Evolutionary conservation across 2,113 vertebrate genomes (phyloP).

Genomic region (Mustelus asterias): DNA sequence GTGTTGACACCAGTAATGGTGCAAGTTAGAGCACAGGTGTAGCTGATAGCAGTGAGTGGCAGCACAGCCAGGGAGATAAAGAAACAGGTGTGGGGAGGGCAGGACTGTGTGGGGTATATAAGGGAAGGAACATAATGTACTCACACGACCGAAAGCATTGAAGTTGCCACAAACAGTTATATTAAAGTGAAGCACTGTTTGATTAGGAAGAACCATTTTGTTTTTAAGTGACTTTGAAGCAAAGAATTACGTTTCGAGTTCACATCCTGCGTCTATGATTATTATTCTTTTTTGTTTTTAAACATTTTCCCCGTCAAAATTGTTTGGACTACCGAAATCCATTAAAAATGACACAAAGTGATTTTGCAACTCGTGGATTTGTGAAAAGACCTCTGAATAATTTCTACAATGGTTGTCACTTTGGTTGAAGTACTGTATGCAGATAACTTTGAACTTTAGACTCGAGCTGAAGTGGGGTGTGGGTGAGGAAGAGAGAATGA

Average conservation of each 20-base stretch:
- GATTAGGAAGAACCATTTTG: neutral
- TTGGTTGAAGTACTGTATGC: neutral
- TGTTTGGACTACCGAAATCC: neutral
- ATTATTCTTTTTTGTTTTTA: neutral
- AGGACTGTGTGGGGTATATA: neutral
- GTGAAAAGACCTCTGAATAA: neutral
- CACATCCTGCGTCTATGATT: neutral
- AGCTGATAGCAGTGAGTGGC: conserved; percentile 16
- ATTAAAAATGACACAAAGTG: neutral
- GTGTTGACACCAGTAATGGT: conserved; percentile 1
- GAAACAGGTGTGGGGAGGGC: neutral
- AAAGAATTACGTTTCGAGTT: neutral
- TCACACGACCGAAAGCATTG: neutral
- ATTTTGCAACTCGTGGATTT: neutral
- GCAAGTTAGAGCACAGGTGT: conserved; percentile 17
- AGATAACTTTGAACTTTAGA: conserved; percentile 13
- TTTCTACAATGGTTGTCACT: neutral
- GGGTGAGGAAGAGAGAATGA: no score
- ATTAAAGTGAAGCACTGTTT: neutral
- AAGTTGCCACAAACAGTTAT: neutral
- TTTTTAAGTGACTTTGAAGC: neutral
- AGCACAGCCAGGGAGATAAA: neutral
- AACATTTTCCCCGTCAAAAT: neutral
- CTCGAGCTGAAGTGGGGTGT: neutral
- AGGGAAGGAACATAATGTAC: neutral